Conservation (phyloP, 1,140 invertebrate species). For the Caerostris darwini region DNA sequence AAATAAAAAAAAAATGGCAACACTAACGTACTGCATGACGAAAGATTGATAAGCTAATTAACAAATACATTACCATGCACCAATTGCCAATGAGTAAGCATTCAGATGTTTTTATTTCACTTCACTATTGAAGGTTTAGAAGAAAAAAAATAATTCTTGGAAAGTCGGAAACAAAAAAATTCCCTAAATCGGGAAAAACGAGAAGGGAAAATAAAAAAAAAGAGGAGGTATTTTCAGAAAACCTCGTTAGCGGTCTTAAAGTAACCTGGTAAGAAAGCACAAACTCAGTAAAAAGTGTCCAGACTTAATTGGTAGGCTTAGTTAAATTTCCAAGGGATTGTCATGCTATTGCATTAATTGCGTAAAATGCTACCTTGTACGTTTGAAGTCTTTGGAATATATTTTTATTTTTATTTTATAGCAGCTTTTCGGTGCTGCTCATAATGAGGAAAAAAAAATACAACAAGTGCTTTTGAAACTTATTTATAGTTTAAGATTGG, state of each 20-base stretch:
- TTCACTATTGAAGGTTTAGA: neutral
- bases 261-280: neutral
- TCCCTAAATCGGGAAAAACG: slow-evolving; percentile 15
- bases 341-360: slow-evolving; percentile 45
- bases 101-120: slow-evolving; percentile 23
- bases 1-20: neutral
- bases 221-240: slow-evolving; percentile 21
- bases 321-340: slow-evolving; percentile 35
- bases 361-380: slow-evolving; percentile 8
- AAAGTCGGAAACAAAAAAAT: neutral
- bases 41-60: slow-evolving; percentile 40
- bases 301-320: slow-evolving; percentile 41
- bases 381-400: neutral
- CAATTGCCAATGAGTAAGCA: neutral
- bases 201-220: neutral
- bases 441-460: neutral
- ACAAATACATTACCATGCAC: slow-evolving; percentile 18
- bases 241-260: slow-evolving; percentile 35
- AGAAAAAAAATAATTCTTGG: neutral
- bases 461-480: neutral
- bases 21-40: neutral
- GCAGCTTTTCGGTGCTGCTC: neutral
- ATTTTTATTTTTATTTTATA: neutral
- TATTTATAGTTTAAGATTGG: slow-evolving; percentile 1
- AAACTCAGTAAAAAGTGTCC: slow-evolving; percentile 30